Percentiles rank a stretch among this genome's conserved stretches.
Conservation (phyloP, 2,888 invertebrate species). For the Pocota personata region DNA sequence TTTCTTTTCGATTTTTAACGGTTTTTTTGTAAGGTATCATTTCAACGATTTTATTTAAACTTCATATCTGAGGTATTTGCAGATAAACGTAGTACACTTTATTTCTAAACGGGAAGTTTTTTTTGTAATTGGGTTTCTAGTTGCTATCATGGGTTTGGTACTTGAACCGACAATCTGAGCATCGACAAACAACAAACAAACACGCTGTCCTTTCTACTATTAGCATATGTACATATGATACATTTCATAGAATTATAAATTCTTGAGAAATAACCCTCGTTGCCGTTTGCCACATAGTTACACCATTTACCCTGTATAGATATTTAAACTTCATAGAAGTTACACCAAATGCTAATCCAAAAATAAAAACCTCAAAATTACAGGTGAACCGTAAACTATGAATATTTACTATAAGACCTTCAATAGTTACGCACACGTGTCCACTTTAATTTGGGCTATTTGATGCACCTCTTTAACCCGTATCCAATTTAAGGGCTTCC, state of each 20-base stretch:
- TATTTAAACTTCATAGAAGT: neutral
- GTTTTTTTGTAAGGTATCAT: no score
- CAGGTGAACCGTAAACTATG: neutral
- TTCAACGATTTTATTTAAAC: no score
- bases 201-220: no score
- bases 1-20: no score
- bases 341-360: conserved; percentile 12
- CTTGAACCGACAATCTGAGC: no score
- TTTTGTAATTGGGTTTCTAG: no score
- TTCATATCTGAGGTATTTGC: no score
- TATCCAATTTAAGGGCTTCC: neutral
- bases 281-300: neutral
- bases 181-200: no score
- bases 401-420: neutral
- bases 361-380: neutral
- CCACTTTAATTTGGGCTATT: neutral
- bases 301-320: neutral
- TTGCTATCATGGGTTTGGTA: no score
- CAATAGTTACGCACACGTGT: conserved; percentile 4
- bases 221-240: no score
- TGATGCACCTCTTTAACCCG: conserved; percentile 4
- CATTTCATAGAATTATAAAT: neutral
- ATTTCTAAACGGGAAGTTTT: no score
- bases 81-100: no score
- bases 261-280: neutral